Base-by-base conservation (phyloP, 2,797 vertebrate genomes). In the Urophycis tenuis region DNA sequence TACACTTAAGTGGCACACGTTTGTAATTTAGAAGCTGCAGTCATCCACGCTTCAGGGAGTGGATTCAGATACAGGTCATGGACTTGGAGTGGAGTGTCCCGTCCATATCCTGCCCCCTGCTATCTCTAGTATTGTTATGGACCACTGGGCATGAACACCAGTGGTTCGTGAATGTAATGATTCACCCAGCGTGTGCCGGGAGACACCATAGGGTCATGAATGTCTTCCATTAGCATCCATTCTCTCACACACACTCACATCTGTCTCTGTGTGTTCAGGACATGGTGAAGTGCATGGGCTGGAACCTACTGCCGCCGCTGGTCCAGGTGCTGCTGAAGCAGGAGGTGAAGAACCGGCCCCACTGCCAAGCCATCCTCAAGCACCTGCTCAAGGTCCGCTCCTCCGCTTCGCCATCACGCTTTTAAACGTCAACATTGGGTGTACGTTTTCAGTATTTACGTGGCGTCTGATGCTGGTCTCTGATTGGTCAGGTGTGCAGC, bases 221-320 rank as follows among this genome's bases (percentile, higher is more conserved):
- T 71, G 69, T 71, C n/a, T 11, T 29, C 69, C 69, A 33, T 71
- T 19, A 33, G 32, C 69, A 15, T 25, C 19, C 8, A 1, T 8
- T 32, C 17, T 82, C 17, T n/a, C n/a, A 8, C 34, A n/a, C 31
- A 19, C 49, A 2, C 22, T 5, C 0, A 30, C 49, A 31, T 45
- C 70, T 45, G 3, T 30, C 7, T 30, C 10, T 80, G 45, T 71
- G 12, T 33, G n/a, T 77, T 32, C 72, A 99, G 98, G 87, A 93
- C 79, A 89, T 98, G 32, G 87, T 99, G 83, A 94, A 91, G 82
- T 94, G 89, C 76, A 95, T 98, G 95, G 97, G 96, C 39, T 99
- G 98, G 98, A 99, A 95, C 88, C 95, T 99, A 76, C 87, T 97
- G 83, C 94, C 94, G 77, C 95, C 97, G 10, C 88, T 97, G 77